These are phyloP conservation scores for Chionoecetes opilio DNA, from an alignment of 1,140 invertebrate species.

Conservation along the genomic window DNA sequence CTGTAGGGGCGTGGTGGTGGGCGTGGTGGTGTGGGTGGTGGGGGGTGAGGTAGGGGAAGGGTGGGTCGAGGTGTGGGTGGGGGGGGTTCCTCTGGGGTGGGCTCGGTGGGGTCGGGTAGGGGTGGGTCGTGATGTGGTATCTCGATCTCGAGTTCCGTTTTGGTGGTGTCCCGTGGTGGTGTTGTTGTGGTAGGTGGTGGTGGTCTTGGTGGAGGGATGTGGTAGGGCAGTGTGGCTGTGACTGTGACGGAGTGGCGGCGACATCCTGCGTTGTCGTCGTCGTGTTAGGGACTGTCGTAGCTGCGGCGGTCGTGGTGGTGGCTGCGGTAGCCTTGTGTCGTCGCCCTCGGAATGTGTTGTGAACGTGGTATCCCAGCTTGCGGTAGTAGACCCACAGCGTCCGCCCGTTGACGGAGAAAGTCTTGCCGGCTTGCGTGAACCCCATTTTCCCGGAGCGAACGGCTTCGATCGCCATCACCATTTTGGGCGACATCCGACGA, in stretches of 20 bases:
- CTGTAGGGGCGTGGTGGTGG: conserved; percentile 32
- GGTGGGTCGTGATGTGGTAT: too few species aligned
- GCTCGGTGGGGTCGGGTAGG: background rate
- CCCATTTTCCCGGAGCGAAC: conserved; percentile 92
- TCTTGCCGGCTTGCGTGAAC: conserved; percentile 91
- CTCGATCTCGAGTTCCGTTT: background rate
- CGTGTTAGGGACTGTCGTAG: background rate
- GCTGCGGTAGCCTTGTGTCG: conserved; percentile 44
- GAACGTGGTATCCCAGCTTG: conserved; percentile 88
- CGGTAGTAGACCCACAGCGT: conserved; percentile 93
- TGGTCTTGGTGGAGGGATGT: background rate
- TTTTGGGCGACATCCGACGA: conserved; percentile 80
- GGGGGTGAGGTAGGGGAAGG: background rate
- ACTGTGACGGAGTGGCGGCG: background rate
- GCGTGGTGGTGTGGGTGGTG: background rate
- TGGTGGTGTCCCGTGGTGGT: background rate
- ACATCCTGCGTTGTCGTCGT: background rate
- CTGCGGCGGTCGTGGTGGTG: background rate
- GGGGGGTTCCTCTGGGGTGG: background rate
- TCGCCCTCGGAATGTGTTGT: conserved; percentile 80
- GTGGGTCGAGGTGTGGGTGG: too few species aligned
- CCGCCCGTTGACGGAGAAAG: conserved; percentile 92
- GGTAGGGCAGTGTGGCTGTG: background rate
- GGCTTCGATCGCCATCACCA: conserved; percentile 88
- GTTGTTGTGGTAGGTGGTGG: background rate